phyloP scores from a whole-genome alignment of 2,888 invertebrate genomes.

The Heteromurus nitidus region DNA sequence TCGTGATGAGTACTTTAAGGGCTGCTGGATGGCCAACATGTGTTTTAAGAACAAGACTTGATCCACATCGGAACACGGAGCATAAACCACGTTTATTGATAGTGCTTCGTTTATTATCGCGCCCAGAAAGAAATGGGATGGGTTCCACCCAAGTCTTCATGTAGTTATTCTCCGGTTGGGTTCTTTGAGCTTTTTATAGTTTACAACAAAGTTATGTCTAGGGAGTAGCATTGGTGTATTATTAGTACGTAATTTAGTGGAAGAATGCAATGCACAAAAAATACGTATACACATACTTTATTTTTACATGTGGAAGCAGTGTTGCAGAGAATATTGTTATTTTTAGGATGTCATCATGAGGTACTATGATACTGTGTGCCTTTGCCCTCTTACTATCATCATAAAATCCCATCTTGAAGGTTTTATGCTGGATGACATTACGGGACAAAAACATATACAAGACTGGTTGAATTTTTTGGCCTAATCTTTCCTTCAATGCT shows the following conservation, averaged over 20 bases:
- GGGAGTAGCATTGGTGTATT: background rate
- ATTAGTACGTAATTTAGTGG: conserved; percentile 16
- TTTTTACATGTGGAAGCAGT: conserved; percentile 15
- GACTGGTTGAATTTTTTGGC: conserved; percentile 2
- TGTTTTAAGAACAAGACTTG: background rate
- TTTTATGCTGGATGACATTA: conserved; percentile 19
- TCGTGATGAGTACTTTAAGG: conserved; percentile 7
- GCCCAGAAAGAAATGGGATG: conserved; percentile 8
- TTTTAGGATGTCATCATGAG: conserved; percentile 34
- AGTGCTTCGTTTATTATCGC: background rate
- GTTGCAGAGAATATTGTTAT: conserved; percentile 31
- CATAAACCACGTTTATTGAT: conserved; percentile 6
- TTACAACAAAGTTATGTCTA: conserved; percentile 19
- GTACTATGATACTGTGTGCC: background rate
- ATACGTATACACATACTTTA: background rate
- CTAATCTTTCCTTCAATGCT: background rate
- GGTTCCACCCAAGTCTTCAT: conserved; percentile 19
- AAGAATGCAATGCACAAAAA: background rate
- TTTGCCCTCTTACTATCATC: background rate
- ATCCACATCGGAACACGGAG: background rate
- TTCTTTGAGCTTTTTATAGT: conserved; percentile 22
- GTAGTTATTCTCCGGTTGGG: background rate
- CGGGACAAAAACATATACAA: conserved; percentile 16
- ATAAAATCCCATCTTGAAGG: background rate
- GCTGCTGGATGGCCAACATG: background rate